These are phyloP conservation scores for Anastrepha obliqua DNA, from an alignment of 1,140 invertebrate genomes.

Conservation along the genomic window DNA sequence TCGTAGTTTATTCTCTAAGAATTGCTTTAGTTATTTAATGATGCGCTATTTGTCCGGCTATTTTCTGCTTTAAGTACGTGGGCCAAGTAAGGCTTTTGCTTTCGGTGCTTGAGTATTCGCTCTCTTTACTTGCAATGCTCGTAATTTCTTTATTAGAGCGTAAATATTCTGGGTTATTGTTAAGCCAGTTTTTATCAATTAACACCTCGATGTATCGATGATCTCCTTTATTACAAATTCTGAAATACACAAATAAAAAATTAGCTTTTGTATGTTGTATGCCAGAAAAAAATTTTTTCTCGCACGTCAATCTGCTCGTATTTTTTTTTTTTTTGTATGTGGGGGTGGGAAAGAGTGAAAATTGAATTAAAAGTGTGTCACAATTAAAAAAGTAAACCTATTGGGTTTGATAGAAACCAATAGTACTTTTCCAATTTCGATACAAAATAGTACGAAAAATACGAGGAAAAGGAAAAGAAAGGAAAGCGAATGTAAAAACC, in stretches of 20 bases:
- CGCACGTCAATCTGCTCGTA: conserved; percentile 1
- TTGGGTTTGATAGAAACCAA: not conserved
- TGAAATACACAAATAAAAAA: conserved; percentile 53
- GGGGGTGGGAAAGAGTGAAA: not conserved
- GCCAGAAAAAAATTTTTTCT: conserved; percentile 38
- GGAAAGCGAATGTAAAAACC: too few species aligned
- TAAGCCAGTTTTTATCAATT: not conserved
- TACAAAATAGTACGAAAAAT: too few species aligned
- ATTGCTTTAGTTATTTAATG: conserved; percentile 45
- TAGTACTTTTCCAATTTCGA: too few species aligned
- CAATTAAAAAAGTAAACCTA: not conserved
- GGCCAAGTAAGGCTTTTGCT: conserved; percentile 24
- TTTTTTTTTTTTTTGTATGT: not conserved
- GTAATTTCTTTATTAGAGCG: not conserved
- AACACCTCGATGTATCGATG: conserved; percentile 3
- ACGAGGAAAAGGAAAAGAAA: too few species aligned
- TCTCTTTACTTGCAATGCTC: not conserved
- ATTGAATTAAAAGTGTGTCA: not conserved
- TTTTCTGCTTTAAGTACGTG: conserved; percentile 34
- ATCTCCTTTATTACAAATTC: conserved; percentile 34
- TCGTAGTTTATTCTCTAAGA: conserved; percentile 38
- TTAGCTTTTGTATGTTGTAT: conserved; percentile 29
- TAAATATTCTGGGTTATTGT: not conserved
- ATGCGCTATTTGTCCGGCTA: not conserved
- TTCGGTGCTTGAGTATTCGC: not conserved